A percentile compares a stretch with the other conserved stretches of the same genome.
Conservation (phyloP, 2,113 vertebrate species). For the Hypanus sabinus region DNA sequence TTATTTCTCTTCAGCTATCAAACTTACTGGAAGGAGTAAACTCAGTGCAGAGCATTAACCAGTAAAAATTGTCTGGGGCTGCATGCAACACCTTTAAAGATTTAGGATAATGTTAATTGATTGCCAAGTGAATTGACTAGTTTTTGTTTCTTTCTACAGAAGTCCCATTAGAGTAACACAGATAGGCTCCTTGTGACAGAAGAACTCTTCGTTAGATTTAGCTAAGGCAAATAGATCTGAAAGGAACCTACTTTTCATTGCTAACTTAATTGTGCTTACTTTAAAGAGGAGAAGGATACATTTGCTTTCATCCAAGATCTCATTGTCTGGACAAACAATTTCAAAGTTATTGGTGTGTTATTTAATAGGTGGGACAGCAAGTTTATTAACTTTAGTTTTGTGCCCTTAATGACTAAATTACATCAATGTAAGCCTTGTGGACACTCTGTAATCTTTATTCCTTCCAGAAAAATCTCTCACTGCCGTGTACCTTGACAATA, state of each 20-base stretch:
- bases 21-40: background rate
- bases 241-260: background rate
- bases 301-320: background rate
- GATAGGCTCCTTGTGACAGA: background rate
- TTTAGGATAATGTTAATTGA: background rate
- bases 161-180: background rate
- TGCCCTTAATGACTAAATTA: too few relatives aligned
- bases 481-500: too few relatives aligned
- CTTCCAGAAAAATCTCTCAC: too few relatives aligned
- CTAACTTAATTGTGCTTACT: background rate
- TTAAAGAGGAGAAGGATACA: background rate
- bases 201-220: background rate
- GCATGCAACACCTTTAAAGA: background rate
- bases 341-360: background rate
- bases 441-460: too few relatives aligned
- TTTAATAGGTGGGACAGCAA: background rate
- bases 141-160: background rate
- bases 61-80: background rate
- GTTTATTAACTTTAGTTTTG: background rate
- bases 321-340: background rate
- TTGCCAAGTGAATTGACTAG: background rate
- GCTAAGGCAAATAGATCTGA: background rate
- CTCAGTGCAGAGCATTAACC: background rate
- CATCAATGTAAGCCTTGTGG: too few relatives aligned
- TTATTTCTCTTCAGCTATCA: background rate